Evolutionary conservation across 2,113 vertebrate genomes (phyloP).

Genomic region (Trematomus loennbergii): DNA sequence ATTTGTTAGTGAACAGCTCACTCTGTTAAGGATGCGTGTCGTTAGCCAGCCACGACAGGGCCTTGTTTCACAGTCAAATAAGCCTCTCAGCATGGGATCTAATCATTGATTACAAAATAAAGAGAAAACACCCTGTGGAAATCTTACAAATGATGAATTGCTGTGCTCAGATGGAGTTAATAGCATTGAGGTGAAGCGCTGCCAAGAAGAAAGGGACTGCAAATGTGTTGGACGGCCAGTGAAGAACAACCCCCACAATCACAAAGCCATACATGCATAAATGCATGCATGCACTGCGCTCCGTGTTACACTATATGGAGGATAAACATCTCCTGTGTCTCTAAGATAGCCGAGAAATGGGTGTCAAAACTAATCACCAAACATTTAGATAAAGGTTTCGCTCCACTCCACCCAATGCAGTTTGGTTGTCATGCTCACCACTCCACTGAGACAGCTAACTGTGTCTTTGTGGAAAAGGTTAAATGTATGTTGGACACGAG

Average conservation of each 20-base stretch:
- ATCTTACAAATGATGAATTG: conserved; percentile 68
- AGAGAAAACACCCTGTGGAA: conserved; percentile 59
- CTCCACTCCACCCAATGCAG: too few relatives aligned
- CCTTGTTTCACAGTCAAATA: conserved; percentile 70
- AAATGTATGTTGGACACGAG: too few relatives aligned
- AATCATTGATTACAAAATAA: conserved; percentile 70
- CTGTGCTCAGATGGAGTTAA: conserved; percentile 48
- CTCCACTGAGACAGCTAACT: too few relatives aligned
- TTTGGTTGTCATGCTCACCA: too few relatives aligned
- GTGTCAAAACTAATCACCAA: too few relatives aligned
- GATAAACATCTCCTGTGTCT: too few relatives aligned
- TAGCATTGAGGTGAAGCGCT: conserved; percentile 49
- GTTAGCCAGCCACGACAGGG: conserved; percentile 55
- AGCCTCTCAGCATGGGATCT: conserved; percentile 59
- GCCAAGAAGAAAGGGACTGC: conserved; percentile 38
- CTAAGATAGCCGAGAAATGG: too few relatives aligned
- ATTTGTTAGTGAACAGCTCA: conserved; percentile 59
- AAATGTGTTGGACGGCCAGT: conserved; percentile 29
- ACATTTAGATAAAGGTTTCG: too few relatives aligned
- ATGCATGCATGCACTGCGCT: conserved; percentile 5
- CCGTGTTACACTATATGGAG: background rate
- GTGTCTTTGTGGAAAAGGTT: too few relatives aligned
- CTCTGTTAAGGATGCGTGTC: conserved; percentile 50
- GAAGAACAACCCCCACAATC: background rate
- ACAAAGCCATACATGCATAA: conserved; percentile 8